Base-by-base conservation (phyloP, 2,113 vertebrate genomes). In the Neomonachus schauinslandi region DNA sequence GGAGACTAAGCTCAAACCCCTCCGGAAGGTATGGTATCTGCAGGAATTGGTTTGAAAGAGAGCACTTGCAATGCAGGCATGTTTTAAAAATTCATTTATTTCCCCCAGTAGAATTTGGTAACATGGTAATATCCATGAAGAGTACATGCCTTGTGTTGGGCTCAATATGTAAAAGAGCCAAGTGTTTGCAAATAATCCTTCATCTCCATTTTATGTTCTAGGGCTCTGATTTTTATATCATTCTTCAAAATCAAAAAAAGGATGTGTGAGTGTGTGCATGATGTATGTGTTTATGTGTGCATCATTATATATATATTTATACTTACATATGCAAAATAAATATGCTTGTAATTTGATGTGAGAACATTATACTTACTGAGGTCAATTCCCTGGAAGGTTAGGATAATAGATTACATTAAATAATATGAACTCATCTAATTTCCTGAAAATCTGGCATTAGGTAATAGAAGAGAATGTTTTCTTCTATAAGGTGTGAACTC, bases 1-100 rank as follows among this genome's bases (percentile, higher is more conserved):
- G 99, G 99, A 99, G 99, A 99, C 99, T 46, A 99, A 99, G 97
- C 99, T 99, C 93, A 99, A 99, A 97, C 99, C 99, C 15, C 98
- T 99, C 39, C 98, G 99, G 88, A 99, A 99, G 99, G 99, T 99
- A 99, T 0, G 6, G 14, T 91, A 7, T 4, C 55, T 7, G 13
- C 71, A 10, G 39, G 36, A 13, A 31, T 0, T 24, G 36, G 2
- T 19, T 21, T 67, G 59, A 10, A n/a, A 53, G 76, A 4, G 4
- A 19, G n/a, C 28, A 33, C 71, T 33, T 57, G 33, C 67, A 49
- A 59, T 18, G 28, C 16, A 33, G 74, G 16, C 61, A 74, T 69
- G 33, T 51, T 88, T 57, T 46, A 24, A 63, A 57, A 42, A 18
- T 21, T 24, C 12, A 7, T 46, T 82, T 74, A 14, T 65, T 90